Conservation (phyloP, 2,888 invertebrate species). For the Drosophila prolongata region DNA sequence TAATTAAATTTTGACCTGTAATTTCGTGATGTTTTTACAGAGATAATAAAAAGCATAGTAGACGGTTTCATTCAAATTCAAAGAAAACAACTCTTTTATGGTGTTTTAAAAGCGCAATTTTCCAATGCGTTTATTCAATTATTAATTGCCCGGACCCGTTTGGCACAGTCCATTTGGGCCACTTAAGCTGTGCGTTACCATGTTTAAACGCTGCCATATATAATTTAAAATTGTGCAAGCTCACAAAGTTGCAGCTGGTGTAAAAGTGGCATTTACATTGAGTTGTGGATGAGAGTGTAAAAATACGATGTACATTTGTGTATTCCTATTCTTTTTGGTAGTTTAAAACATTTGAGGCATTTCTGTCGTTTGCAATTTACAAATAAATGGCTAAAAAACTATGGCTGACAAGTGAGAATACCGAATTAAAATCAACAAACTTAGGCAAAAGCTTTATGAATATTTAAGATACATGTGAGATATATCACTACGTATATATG, state of each 20-base stretch:
- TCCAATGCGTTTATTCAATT: slow-evolving; percentile 54
- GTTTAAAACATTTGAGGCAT: slow-evolving; percentile 77
- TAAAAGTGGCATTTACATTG: slow-evolving; percentile 8
- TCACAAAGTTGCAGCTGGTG: slow-evolving; percentile 1
- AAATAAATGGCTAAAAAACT: slow-evolving; percentile 62
- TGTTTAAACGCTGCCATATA: slow-evolving; percentile 11
- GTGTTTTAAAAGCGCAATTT: slow-evolving; percentile 54
- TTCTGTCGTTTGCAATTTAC: slow-evolving; percentile 53
- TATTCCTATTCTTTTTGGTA: slow-evolving; percentile 54
- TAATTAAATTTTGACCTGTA: slow-evolving; percentile 11
- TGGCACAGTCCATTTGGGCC: slow-evolving; percentile 20
- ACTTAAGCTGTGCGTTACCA: slow-evolving; percentile 55
- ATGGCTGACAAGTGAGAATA: slow-evolving; percentile 63
- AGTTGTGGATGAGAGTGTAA: slow-evolving; percentile 60
- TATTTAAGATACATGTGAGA: slow-evolving; percentile 35
- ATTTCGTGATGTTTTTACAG: slow-evolving; percentile 11
- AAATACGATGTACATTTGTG: slow-evolving; percentile 66
- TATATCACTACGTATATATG: slow-evolving; percentile 37
- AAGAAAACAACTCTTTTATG: slow-evolving; percentile 1
- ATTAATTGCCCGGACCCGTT: slow-evolving; percentile 52
- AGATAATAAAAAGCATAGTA: slow-evolving; percentile 1
- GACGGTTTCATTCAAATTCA: slow-evolving; percentile 9
- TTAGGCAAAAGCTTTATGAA: slow-evolving; percentile 37
- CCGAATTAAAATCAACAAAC: slow-evolving; percentile 57
- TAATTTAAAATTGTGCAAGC: slow-evolving; percentile 15